phyloP scores from a whole-genome alignment of 37 sponge, comb jelly and placozoan genomes.

The Halisarca cf. caerulea region DNA sequence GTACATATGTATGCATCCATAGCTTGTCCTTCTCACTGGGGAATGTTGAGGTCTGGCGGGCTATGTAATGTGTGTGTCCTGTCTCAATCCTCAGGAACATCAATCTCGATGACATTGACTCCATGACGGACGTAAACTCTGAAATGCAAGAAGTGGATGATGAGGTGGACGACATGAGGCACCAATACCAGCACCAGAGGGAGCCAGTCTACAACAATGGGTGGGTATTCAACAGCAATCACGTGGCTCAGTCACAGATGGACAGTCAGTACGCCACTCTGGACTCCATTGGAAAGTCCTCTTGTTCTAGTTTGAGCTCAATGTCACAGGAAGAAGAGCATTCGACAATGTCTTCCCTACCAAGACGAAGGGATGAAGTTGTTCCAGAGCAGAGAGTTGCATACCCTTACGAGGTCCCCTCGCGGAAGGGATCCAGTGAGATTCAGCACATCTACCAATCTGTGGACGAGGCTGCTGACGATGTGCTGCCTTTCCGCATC shows the following conservation, averaged over 20 bases:
- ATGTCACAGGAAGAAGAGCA: neutral
- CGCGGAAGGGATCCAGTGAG: neutral
- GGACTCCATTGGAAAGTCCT: neutral
- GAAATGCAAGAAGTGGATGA: neutral
- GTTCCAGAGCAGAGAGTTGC: neutral
- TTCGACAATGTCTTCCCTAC: neutral
- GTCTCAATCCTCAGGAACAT: too few relatives aligned
- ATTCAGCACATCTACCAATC: neutral
- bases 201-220: neutral
- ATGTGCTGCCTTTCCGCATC: neutral
- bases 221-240: neutral
- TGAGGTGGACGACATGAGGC: neutral
- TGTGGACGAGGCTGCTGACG: neutral
- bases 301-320: neutral
- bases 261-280: slow-evolving; percentile 1
- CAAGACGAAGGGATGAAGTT: neutral
- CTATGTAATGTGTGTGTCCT: too few relatives aligned
- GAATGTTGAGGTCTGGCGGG: too few relatives aligned
- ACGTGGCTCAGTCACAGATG: neutral
- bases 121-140: neutral
- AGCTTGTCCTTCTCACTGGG: too few relatives aligned
- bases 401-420: slow-evolving; percentile 1
- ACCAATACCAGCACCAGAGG: neutral
- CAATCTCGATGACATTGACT: neutral
- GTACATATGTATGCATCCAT: too few relatives aligned